phyloP scores from a whole-genome alignment of 2,797 vertebrate species.

The Acanthiza pusilla region DNA sequence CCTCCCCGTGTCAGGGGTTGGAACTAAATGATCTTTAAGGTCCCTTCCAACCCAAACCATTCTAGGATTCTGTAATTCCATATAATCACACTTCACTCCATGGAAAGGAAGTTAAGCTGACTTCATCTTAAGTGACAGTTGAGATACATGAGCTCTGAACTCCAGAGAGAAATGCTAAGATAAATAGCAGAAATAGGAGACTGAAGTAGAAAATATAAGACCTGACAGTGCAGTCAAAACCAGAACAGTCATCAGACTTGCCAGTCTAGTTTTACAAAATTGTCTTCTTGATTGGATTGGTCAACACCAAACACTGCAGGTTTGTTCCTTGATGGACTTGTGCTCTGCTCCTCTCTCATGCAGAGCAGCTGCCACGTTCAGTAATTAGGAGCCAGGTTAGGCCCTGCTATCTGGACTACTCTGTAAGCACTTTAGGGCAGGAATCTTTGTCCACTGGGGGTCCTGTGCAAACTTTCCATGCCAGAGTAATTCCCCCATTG shows the following conservation, averaged over 20 bases:
- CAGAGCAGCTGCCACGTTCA: not conserved
- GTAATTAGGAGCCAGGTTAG: not conserved
- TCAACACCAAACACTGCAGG: not conserved
- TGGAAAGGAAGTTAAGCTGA: not conserved
- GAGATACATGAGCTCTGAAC: not conserved
- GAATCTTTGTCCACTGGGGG: not conserved
- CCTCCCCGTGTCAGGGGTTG: not conserved
- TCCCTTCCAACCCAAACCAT: not conserved
- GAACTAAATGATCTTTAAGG: not conserved
- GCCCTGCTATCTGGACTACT: not conserved
- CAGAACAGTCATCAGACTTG: not conserved
- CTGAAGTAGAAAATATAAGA: not conserved
- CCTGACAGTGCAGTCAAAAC: not conserved
- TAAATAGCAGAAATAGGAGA: not conserved
- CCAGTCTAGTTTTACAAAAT: not conserved
- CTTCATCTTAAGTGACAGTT: not conserved
- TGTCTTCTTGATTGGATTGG: not conserved
- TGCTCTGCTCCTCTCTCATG: not conserved
- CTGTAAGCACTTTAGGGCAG: not conserved
- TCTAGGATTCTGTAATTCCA: not conserved
- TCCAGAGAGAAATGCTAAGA: not conserved
- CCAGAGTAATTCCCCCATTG: not conserved
- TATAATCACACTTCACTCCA: not conserved
- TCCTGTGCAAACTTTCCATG: not conserved
- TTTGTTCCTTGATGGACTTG: not conserved